These are phyloP conservation scores for Halichoerus grypus DNA, from an alignment of 2,113 vertebrate genomes.

Conservation along the genomic window DNA sequence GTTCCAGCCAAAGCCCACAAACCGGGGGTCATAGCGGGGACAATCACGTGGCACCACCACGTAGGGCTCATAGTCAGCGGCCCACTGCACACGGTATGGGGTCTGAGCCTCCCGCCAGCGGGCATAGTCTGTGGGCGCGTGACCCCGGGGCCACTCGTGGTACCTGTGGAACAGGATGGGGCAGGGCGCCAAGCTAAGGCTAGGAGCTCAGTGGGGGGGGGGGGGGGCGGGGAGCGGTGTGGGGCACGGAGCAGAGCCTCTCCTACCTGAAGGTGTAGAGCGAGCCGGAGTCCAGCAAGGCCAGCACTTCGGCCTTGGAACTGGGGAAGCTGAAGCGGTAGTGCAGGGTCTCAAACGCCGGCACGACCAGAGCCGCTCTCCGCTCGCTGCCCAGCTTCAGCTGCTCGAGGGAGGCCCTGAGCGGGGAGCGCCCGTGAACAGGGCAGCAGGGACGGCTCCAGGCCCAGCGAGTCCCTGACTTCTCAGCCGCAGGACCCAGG, in stretches of 20 bases:
- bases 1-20: conserved; percentile 99
- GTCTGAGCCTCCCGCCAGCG: conserved; percentile 95
- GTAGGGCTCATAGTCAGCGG: conserved; percentile 96
- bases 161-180: conserved; percentile 86
- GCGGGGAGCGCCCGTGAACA: neutral
- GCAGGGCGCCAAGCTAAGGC: neutral
- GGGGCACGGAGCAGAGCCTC: rapidly evolving
- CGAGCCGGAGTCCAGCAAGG: conserved; percentile 96
- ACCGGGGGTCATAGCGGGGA: conserved; percentile 96
- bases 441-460: too few relatives aligned
- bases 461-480: neutral
- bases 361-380: conserved; percentile 96
- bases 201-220: rapidly evolving
- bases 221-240: rapidly evolving
- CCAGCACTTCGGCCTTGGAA: conserved; percentile 97
- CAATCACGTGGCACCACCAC: conserved; percentile 96
- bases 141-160: conserved; percentile 96
- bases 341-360: conserved; percentile 95
- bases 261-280: conserved; percentile 97
- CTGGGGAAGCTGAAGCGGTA: conserved; percentile 96
- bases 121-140: conserved; percentile 95
- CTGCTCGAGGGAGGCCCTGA: conserved; percentile 93
- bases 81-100: conserved; percentile 95
- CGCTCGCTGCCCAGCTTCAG: conserved; percentile 91
- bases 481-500: neutral